Evolutionary conservation across 1,140 invertebrate genomes (phyloP).

Genomic region (Ooceraea biroi): DNA sequence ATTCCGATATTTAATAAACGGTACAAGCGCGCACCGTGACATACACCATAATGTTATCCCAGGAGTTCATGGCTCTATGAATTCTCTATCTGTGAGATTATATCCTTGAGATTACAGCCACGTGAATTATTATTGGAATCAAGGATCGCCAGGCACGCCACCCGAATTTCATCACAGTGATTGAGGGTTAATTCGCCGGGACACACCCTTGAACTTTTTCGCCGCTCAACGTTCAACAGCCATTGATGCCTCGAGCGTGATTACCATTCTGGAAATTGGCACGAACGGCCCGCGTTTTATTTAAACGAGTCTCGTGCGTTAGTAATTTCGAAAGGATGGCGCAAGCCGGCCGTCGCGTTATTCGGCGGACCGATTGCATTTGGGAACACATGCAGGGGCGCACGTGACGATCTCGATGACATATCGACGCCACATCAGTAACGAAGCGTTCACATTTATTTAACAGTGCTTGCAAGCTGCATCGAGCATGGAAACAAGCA

Average conservation of each 20-base stretch:
- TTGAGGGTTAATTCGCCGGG: constrained; percentile 40
- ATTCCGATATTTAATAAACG: neutral
- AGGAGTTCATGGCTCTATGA: neutral
- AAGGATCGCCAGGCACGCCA: constrained; percentile 7
- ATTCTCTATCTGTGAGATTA: neutral
- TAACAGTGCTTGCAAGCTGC: too few species aligned
- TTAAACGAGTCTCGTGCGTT: constrained; percentile 50
- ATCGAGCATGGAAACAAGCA: neutral
- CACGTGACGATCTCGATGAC: neutral
- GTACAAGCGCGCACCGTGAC: neutral
- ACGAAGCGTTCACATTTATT: too few species aligned
- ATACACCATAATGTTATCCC: neutral
- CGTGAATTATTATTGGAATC: neutral
- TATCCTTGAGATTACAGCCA: constrained; percentile 28
- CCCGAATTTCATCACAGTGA: constrained; percentile 38
- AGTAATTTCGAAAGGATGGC: constrained; percentile 57
- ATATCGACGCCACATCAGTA: too few species aligned
- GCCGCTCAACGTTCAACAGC: constrained; percentile 5
- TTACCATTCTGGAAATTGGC: constrained; percentile 43
- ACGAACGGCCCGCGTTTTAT: constrained; percentile 44
- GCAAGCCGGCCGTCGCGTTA: constrained; percentile 46
- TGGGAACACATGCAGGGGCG: constrained; percentile 38
- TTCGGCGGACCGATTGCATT: constrained; percentile 46
- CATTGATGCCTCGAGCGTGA: constrained; percentile 31
- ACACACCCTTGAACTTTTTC: constrained; percentile 46